Percentiles rank a stretch among this genome's conserved stretches.
Evolutionary conservation across 2,797 vertebrate genomes (phyloP).

Genomic region (Mus caroli): DNA sequence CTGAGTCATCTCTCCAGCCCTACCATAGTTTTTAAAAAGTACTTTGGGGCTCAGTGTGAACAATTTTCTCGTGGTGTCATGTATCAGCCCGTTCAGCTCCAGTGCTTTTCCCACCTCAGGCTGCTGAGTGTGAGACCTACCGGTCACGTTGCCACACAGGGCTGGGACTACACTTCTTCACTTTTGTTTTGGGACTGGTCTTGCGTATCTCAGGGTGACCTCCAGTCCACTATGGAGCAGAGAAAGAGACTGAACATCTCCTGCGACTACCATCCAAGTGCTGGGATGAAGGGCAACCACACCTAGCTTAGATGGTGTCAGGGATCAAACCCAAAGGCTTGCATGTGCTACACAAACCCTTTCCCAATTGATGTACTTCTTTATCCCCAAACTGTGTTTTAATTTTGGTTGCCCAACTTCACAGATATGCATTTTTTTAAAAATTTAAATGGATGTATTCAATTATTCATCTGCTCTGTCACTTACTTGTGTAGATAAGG

Average conservation of each 20-base stretch:
- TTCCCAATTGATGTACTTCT: background rate
- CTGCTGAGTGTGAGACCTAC: background rate
- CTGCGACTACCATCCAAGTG: background rate
- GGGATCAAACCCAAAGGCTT: background rate
- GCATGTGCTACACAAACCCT: too few relatives aligned
- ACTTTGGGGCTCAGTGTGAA: background rate
- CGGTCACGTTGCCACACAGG: fast-evolving
- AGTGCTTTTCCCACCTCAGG: background rate
- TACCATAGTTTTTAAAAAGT: background rate
- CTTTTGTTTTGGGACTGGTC: background rate
- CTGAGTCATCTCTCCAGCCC: too few relatives aligned
- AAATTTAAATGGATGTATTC: background rate
- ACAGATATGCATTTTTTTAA: background rate
- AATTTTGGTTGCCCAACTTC: background rate
- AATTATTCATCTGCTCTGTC: background rate
- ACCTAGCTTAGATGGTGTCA: background rate
- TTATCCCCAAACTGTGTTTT: background rate
- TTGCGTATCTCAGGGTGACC: background rate
- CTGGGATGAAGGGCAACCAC: background rate
- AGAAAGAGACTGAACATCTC: background rate
- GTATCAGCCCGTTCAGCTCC: background rate
- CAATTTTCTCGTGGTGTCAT: background rate
- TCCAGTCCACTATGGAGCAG: background rate
- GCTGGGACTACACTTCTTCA: background rate
- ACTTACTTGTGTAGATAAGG: background rate